Percentiles rank a stretch among this genome's conserved stretches.
Evolutionary conservation across 1,140 invertebrate genomes (phyloP).

Genomic region (Ptiloglossa arizonensis): DNA sequence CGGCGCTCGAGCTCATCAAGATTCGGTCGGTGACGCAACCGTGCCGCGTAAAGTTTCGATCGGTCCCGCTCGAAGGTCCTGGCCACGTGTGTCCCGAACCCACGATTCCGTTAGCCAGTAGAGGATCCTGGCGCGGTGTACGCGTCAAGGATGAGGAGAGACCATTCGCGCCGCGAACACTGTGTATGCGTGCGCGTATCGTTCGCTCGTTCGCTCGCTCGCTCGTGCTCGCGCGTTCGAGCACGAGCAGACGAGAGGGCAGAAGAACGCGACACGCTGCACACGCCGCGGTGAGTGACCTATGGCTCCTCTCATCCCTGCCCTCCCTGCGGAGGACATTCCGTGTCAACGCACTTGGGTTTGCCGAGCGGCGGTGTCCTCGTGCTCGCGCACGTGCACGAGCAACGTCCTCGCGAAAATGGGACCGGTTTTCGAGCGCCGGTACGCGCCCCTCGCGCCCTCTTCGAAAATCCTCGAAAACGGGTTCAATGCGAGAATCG

Average conservation of each 20-base stretch:
- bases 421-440: conserved; percentile 17
- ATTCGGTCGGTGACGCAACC: conserved; percentile 9
- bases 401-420: conserved; percentile 26
- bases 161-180: no score
- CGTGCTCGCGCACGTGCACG: conserved; percentile 1
- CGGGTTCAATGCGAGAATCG: no score
- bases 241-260: conserved; percentile 20
- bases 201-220: no score
- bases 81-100: conserved; percentile 66
- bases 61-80: conserved; percentile 40
- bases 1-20: neutral
- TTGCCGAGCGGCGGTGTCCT: conserved; percentile 6
- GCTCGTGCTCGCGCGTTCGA: no score
- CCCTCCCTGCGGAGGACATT: conserved; percentile 64
- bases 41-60: neutral
- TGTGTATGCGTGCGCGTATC: no score
- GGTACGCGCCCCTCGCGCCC: no score
- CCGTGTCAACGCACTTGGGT: conserved; percentile 73
- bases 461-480: neutral
- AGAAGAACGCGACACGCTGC: conserved; percentile 34
- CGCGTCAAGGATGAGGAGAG: conserved; percentile 56
- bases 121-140: conserved; percentile 57
- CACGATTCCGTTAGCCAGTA: conserved; percentile 71
- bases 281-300: conserved; percentile 78
- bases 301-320: conserved; percentile 69